Conservation (phyloP, 1,140 invertebrate species). For the Atta cephalotes region DNA sequence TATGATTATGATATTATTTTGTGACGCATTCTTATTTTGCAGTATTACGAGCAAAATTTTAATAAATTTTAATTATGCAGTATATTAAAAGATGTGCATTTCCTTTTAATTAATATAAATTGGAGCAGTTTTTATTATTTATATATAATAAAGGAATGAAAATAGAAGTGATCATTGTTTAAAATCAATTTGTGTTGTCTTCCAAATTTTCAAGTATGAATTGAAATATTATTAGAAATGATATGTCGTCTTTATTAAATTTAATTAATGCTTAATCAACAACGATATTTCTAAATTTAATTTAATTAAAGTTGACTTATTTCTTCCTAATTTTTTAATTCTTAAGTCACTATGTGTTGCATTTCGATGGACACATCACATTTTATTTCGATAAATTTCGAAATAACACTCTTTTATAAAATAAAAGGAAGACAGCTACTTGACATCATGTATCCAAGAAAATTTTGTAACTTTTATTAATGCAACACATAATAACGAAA, state of each 20-base stretch:
- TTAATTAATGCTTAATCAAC: neutral
- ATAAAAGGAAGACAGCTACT: no score
- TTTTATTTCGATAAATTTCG: no score
- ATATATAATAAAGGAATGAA: neutral
- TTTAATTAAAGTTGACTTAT: no score
- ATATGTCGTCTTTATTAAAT: neutral
- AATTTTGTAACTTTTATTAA: no score
- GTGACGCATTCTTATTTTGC: neutral
- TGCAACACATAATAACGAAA: neutral
- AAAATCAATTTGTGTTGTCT: neutral
- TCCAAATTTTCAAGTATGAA: neutral
- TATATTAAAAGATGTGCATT: neutral
- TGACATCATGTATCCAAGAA: no score
- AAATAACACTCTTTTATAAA: no score
- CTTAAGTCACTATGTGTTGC: no score
- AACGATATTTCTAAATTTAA: neutral
- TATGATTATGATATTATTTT: neutral
- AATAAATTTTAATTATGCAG: neutral
- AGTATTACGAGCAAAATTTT: neutral
- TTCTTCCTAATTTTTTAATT: no score
- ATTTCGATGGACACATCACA: no score
- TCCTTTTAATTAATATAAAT: constrained; percentile 13
- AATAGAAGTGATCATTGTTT: neutral
- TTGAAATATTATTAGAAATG: neutral
- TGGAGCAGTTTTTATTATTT: neutral